Evolutionary conservation across 1,140 invertebrate species (phyloP).

Genomic region (Venturia canescens): DNA sequence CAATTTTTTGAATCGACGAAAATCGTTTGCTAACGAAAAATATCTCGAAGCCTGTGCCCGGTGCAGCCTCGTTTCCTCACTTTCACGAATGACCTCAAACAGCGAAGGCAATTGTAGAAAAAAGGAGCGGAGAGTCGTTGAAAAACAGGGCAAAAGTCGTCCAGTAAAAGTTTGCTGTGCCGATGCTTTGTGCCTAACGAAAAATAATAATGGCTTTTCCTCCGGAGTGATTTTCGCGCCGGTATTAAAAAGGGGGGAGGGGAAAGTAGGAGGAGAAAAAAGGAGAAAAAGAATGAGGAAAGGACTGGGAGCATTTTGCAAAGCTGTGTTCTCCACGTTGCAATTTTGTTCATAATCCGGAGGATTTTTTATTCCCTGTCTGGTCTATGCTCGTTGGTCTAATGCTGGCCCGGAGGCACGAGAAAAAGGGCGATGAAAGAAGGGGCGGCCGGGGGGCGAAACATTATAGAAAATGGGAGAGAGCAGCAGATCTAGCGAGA

Average conservation of each 20-base stretch:
- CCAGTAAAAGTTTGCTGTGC: too few species aligned
- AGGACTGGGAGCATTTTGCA: background rate
- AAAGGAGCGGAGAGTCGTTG: too few species aligned
- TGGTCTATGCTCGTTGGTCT: constrained; percentile 6
- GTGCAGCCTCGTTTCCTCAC: too few species aligned
- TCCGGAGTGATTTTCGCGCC: constrained; percentile 49
- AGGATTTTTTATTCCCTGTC: background rate
- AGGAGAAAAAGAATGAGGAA: constrained; percentile 10
- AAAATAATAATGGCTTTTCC: background rate
- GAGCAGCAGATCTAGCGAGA: constrained; percentile 41
- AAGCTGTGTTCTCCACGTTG: constrained; percentile 8
- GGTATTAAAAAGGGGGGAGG: too few species aligned
- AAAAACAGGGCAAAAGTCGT: too few species aligned
- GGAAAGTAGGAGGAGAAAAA: too few species aligned
- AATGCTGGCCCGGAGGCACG: constrained; percentile 18
- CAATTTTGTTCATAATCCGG: constrained; percentile 1
- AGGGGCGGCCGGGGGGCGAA: background rate
- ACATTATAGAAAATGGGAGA: constrained; percentile 31
- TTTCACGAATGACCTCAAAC: too few species aligned
- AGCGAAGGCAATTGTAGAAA: too few species aligned
- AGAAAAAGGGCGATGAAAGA: constrained; percentile 17
- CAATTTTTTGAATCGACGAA: too few species aligned
- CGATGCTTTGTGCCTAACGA: too few species aligned
- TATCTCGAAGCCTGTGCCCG: too few species aligned
- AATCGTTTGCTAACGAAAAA: too few species aligned